Evolutionary conservation across 2,888 invertebrate species (phyloP).

Genomic region (Mythimna loreyi): DNA sequence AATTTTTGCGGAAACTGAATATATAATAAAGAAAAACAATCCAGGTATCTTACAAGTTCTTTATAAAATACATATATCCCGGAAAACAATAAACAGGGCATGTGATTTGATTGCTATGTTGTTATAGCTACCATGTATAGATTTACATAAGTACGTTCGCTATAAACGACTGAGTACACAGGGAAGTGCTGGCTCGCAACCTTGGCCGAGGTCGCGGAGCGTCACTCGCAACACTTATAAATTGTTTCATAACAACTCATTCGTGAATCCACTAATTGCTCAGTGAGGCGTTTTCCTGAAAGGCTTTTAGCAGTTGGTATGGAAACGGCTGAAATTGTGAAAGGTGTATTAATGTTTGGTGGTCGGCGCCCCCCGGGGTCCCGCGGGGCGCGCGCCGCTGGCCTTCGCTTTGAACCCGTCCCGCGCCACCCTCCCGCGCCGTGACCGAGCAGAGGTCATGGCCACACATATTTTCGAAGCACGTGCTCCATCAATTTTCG

Average conservation of each 20-base stretch:
- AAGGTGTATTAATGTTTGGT: conserved; percentile 62
- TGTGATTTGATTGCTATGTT: conserved; percentile 71
- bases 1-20: conserved; percentile 11
- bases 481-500: conserved; percentile 74
- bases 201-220: conserved; percentile 88
- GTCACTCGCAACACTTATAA: conserved; percentile 87
- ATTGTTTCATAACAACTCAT: conserved; percentile 84
- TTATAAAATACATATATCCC: conserved; percentile 59
- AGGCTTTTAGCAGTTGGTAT: conserved; percentile 65
- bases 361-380: conserved; percentile 58
- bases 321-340: conserved; percentile 68
- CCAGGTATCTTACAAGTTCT: conserved; percentile 19
- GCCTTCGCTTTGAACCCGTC: conserved; percentile 76
- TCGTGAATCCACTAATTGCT: conserved; percentile 72
- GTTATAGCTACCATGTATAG: conserved; percentile 65
- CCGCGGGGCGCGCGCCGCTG: conserved; percentile 56
- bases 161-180: conserved; percentile 85
- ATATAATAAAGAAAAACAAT: conserved; percentile 17
- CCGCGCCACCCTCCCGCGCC: conserved; percentile 69
- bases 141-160: conserved; percentile 75
- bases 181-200: conserved; percentile 87
- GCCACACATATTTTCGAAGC: conserved; percentile 82
- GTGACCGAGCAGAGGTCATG: conserved; percentile 88
- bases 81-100: conserved; percentile 69
- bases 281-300: conserved; percentile 61